These are phyloP conservation scores for Mesochorus sp. DNA, from an alignment of 2,888 invertebrate species.

Conservation along the genomic window DNA sequence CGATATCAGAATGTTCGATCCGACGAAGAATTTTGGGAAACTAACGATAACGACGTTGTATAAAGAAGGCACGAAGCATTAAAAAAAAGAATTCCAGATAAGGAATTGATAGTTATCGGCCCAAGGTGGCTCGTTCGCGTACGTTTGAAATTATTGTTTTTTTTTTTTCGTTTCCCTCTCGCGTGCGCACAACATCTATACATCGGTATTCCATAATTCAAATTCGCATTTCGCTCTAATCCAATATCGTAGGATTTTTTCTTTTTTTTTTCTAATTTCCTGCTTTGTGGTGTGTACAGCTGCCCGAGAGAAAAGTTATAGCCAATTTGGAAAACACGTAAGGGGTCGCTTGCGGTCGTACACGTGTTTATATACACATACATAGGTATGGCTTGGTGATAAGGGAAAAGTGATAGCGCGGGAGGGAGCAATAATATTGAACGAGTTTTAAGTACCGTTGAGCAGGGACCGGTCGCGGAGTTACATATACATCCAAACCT, in stretches of 20 bases:
- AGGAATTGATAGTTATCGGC: no score
- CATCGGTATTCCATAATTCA: not conserved
- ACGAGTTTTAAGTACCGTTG: slow-evolving; percentile 65
- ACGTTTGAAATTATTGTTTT: no score
- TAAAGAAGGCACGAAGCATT: no score
- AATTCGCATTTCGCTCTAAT: not conserved
- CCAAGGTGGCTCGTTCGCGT: no score
- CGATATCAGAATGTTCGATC: no score
- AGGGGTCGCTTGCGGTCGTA: slow-evolving; percentile 39
- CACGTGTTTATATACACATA: no score
- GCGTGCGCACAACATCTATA: no score
- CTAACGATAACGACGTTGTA: no score
- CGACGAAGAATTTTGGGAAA: no score
- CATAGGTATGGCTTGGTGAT: slow-evolving; percentile 4
- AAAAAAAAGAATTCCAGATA: no score
- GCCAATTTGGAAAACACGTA: slow-evolving; percentile 48
- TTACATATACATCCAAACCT: slow-evolving; percentile 35
- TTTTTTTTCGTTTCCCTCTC: no score
- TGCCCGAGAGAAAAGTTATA: slow-evolving; percentile 44
- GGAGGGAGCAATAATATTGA: slow-evolving; percentile 67
- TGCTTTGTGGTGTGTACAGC: not conserved
- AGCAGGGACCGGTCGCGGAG: not conserved
- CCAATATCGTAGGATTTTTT: not conserved
- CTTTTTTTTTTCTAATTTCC: slow-evolving; percentile 32
- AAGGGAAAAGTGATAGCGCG: slow-evolving; percentile 62